Evolutionary conservation across 2,888 invertebrate genomes (phyloP), one percentile per base, ranked within the genome.

Genomic region (Drosophila histrio): DNA sequence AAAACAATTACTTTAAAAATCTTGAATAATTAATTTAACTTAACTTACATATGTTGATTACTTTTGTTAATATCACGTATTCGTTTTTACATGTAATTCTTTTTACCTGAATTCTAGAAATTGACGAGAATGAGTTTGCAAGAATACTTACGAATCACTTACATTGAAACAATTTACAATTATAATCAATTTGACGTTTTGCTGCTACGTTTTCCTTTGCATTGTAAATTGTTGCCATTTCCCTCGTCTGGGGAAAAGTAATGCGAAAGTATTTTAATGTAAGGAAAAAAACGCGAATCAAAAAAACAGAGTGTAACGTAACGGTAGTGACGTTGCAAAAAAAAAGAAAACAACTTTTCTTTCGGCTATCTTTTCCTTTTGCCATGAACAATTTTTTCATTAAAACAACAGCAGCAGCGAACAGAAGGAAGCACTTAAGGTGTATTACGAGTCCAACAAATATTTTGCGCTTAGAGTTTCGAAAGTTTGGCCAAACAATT

Each of bases 91-190:
- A n/a, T n/a, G n/a, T n/a, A n/a, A n/a, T n/a, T n/a, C n/a, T n/a
- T n/a, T n/a, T n/a, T n/a, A 21, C 28, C 1, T 7, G 1, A 30
- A 6, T 36, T 52, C 17, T 11, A 28, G 36, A 49, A 65, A 49
- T 28, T 1, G 8, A 22, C 13, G 17, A 7, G 36, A 59, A 46
- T 32, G 11, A 57, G 54, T 21, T 13, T 6, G 6, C 7, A n/a
- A 28, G 30, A 52, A 57, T 24, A 34, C 30, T 30, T 32, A 6
- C 7, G 24, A 46, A 41, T 32, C 38, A 28, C 30, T 46, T n/a
- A n/a, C n/a, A 58, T 65, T 60, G 53, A 58, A 64, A 53, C 79
- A 87, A 82, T 87, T 82, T 85, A 79, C 86, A 82, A 87, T 87
- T 82, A 81, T 76, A 87, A 82, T 87, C 79, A 82, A 82, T 82